Percentiles rank a stretch among this genome's conserved stretches.
Conservation (phyloP, 2,888 invertebrate species). For the Ommatoiulus sabulosus region DNA sequence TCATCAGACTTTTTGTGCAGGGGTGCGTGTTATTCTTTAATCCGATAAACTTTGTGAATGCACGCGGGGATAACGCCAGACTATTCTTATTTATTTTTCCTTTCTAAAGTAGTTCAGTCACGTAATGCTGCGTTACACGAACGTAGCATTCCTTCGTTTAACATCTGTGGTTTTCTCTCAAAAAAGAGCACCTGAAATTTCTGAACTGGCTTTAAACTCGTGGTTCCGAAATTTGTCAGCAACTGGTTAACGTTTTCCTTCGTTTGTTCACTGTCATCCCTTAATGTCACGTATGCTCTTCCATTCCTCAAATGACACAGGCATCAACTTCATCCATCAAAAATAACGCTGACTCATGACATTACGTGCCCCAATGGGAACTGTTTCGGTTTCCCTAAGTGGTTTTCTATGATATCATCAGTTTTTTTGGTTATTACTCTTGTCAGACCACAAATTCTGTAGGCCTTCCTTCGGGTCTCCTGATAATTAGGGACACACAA, state of each 20-base stretch:
- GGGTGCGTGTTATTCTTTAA: not conserved
- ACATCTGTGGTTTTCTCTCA: not conserved
- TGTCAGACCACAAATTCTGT: not conserved
- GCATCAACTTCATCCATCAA: conserved; percentile 22
- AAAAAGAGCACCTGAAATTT: not conserved
- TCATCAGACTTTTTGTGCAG: not conserved
- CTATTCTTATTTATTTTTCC: not conserved
- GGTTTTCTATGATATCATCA: not conserved
- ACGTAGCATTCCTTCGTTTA: no score
- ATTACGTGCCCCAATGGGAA: not conserved
- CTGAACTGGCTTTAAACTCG: not conserved
- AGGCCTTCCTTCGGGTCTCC: not conserved
- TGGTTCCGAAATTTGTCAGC: not conserved
- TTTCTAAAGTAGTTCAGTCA: not conserved
- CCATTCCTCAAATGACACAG: not conserved
- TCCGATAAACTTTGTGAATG: not conserved
- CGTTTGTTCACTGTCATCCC: not conserved
- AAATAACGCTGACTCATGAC: not conserved
- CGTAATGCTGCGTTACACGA: no score
- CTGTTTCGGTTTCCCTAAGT: not conserved
- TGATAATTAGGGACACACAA: no score
- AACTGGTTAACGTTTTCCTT: not conserved
- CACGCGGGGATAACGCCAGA: not conserved
- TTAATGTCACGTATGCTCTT: not conserved
- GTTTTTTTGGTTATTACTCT: not conserved